phyloP scores from a whole-genome alignment of 2,113 vertebrate genomes.

The Electrona antarctica region DNA sequence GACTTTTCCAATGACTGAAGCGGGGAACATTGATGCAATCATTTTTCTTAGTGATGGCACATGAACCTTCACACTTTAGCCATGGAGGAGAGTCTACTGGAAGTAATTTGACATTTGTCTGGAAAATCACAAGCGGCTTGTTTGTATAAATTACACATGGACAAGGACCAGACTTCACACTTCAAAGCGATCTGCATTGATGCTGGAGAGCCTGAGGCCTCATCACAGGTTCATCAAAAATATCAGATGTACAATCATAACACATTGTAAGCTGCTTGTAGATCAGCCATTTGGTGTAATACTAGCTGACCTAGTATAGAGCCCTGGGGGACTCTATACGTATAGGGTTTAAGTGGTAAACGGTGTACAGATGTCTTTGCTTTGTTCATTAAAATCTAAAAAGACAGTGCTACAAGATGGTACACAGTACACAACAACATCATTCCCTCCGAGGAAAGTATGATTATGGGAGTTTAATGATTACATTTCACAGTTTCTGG shows the following conservation, averaged over 20 bases:
- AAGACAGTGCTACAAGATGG: neutral
- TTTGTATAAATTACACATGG: neutral
- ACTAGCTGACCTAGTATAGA: no score
- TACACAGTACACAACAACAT: neutral
- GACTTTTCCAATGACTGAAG: slow-evolving; percentile 62
- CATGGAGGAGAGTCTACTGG: slow-evolving; percentile 31
- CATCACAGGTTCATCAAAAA: neutral
- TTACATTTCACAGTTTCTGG: slow-evolving; percentile 4
- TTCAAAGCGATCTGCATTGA: neutral
- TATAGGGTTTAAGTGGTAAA: neutral
- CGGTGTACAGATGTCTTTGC: neutral
- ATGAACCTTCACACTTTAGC: slow-evolving; percentile 1
- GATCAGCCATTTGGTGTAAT: no score
- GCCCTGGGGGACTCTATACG: no score
- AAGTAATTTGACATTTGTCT: neutral
- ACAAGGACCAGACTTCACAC: neutral
- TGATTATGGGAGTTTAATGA: neutral
- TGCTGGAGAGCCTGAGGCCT: neutral
- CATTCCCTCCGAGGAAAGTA: neutral
- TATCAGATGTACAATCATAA: no score
- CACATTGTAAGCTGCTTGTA: no score
- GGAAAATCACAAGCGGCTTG: neutral
- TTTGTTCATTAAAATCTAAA: neutral
- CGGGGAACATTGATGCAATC: neutral
- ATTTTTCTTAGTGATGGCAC: slow-evolving; percentile 27